Evolutionary conservation across 2,113 vertebrate species (phyloP).

Genomic region (Menidia beryllina): DNA sequence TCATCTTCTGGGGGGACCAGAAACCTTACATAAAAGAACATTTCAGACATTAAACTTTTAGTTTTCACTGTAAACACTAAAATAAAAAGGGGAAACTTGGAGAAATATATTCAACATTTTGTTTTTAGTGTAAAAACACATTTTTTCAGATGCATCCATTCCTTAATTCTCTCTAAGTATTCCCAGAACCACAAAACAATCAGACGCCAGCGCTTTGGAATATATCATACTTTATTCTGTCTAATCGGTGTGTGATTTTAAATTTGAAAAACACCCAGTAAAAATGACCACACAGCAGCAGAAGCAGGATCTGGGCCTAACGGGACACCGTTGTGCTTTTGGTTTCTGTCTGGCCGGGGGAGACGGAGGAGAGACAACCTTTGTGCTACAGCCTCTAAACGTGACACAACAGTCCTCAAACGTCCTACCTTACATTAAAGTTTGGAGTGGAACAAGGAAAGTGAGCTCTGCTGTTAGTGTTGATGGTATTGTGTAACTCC

Average conservation of each 20-base stretch:
- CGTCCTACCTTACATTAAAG: slow-evolving; percentile 25
- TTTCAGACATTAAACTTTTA: too few relatives aligned
- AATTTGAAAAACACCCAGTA: slow-evolving; percentile 80
- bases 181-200: slow-evolving; percentile 13
- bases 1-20: too few relatives aligned
- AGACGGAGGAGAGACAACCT: slow-evolving; percentile 43
- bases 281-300: slow-evolving; percentile 78
- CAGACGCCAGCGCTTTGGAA: slow-evolving; percentile 46
- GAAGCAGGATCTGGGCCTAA: slow-evolving; percentile 68
- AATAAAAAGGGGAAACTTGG: too few relatives aligned
- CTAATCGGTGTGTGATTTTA: slow-evolving; percentile 66
- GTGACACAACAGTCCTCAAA: slow-evolving; percentile 44
- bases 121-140: too few relatives aligned
- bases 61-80: too few relatives aligned
- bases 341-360: slow-evolving; percentile 56
- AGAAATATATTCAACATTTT: too few relatives aligned
- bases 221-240: slow-evolving; percentile 76
- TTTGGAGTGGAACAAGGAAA: slow-evolving; percentile 26
- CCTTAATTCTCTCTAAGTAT: neutral
- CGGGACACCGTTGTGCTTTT: slow-evolving; percentile 75
- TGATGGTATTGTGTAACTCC: neutral
- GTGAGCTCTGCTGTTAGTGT: slow-evolving; percentile 10
- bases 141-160: too few relatives aligned
- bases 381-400: slow-evolving; percentile 55
- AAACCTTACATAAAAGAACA: too few relatives aligned